Base-by-base conservation (phyloP, 2,888 invertebrate genomes). In the Graphium colonna region DNA sequence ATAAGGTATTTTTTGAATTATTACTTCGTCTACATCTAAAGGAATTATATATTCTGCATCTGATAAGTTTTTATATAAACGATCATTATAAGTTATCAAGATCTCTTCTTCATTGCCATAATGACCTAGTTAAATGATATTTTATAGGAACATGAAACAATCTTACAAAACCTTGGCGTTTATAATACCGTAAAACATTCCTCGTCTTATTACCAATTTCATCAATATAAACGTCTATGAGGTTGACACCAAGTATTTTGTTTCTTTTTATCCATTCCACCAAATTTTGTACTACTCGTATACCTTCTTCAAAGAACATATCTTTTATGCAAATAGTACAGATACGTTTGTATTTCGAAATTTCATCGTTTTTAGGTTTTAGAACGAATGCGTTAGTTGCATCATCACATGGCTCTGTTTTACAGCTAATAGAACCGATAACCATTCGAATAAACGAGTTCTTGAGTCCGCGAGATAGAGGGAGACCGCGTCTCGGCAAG, bases 81-180 rank as follows among this genome's bases (percentile, higher is more conserved):
- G 95, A 73, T 95, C 94, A 74, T 95, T 95, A 75, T 95, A 95
- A 0, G 94, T 92, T 58, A 95, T 90, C 28, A 95, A 81, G 95
- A 78, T 94, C 92, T 63, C 95, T 87, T 67, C 94, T 92, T 38
- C 85, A 70, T 71, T 94, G 94, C 91, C 94, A 95, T 31, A 90
- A 68, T 56, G 79, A 73, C 65, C 80, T 73, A 21, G 72, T 65
- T 36, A 68, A 63, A 55, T 77, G 82, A 77, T 77, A 58, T 51
- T 91, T 91, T 71, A 92, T 82, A 67, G 91, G 90, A 70, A 92
- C 83, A 61, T 84, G 76, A 52, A 88, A 88, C 59, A 91, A 70
- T 68, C 90, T 81, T 51, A 92, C 75, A 50, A 84, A 74, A 51
- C 90, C 91, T 61, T 73, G 68, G 50, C 76, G 75, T 54, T 86